Base-by-base conservation (phyloP, 1,140 invertebrate genomes). In the Venturia canescens region DNA sequence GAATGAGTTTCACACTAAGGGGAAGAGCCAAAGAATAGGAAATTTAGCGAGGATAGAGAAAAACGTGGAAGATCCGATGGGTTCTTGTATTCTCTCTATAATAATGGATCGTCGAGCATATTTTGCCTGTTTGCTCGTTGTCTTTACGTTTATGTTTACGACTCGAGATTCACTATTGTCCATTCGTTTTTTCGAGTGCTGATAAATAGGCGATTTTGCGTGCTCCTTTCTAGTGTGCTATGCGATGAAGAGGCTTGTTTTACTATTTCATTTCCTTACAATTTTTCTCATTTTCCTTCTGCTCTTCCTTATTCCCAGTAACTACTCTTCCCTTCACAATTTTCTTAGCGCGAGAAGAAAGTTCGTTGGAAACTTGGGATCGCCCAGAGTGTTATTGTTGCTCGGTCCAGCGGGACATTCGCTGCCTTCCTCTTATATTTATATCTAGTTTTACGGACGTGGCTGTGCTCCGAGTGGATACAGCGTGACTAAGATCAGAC, bases 361-460 rank as follows among this genome's bases (percentile, higher is more conserved):
- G 53, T 57, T 57, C 53, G 53, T 13, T 57, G 0, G 21, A 27
- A 63, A 63, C 60, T 63, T 63, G 60, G 5, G 60, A 63, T 63
- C 60, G 60, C 23, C 60, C 60, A 63, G 60, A 63, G 60, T 63
- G 60, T 63, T 63, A 63, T 63, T 63, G 60, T 63, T 63, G 60
- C 60, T 63, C 13, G 60, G 60, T 63, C 60, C 60, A 63, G 60
- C 60, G 60, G 60, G 60, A 63, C 3, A 27, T 63, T 63, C 60
- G 26, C 15, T 26, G 21, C 23, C 13, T n/a, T n/a, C 11, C 13
- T 63, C 2, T n/a, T 63, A 63, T 63, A 26, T 63, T 23, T 63
- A 63, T 63, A 26, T 63, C 26, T 63, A 26, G 13, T 18, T 23
- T 3, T 27, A 63, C 60, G 60, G 1, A 63, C 60, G 60, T 63